Conservation (phyloP, 1,140 invertebrate genomes). For the Nixonia krombeini region DNA sequence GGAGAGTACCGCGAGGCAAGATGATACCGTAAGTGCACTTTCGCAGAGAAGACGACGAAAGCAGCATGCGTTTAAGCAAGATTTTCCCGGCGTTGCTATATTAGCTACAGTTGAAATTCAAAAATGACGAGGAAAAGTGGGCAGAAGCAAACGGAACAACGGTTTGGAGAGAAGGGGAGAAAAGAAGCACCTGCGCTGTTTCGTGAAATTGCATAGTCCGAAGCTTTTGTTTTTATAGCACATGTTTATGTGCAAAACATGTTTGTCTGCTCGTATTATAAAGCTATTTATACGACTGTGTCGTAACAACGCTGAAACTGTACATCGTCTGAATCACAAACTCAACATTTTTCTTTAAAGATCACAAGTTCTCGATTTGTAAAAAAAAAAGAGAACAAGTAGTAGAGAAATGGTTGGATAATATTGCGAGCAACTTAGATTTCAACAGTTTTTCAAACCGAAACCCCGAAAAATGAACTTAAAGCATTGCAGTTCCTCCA, state of each 20-base stretch:
- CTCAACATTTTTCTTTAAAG: too few species aligned
- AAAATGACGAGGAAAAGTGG: constrained; percentile 27
- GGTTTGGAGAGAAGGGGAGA: constrained; percentile 19
- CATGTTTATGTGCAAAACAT: constrained; percentile 36
- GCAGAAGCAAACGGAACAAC: too few species aligned
- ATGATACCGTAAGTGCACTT: constrained; percentile 45
- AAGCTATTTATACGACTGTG: constrained; percentile 17
- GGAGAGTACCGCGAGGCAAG: constrained; percentile 12
- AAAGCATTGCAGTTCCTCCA: too few species aligned
- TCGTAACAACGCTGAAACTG: constrained; percentile 17
- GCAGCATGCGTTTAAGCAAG: constrained; percentile 23
- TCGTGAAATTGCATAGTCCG: constrained; percentile 26
- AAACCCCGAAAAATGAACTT: too few species aligned
- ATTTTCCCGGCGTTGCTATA: constrained; percentile 26
- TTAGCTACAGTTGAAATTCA: constrained; percentile 16
- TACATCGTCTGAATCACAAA: not conserved
- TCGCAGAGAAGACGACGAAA: constrained; percentile 18
- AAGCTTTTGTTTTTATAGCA: constrained; percentile 28
- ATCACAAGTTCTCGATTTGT: too few species aligned
- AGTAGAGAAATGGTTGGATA: too few species aligned
- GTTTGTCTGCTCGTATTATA: constrained; percentile 28
- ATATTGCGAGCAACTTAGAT: too few species aligned
- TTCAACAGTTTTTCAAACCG: too few species aligned
- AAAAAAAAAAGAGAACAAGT: too few species aligned
- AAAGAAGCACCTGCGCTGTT: constrained; percentile 17